Evolutionary conservation across 2,113 vertebrate genomes (phyloP), one percentile per base, ranked within the genome.

Genomic region (Puntigrus tetrazona): DNA sequence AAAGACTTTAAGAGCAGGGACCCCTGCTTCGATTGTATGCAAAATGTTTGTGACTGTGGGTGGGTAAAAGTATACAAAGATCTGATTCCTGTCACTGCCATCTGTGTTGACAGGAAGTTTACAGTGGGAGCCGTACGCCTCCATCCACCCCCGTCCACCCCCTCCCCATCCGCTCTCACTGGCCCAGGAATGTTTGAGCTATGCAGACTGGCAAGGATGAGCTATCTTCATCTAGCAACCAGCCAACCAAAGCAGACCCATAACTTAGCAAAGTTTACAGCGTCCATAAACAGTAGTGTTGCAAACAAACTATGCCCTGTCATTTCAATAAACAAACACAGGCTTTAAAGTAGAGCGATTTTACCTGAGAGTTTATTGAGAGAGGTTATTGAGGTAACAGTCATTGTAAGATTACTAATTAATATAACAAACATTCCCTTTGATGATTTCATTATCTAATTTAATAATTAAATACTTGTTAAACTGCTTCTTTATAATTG

Each of bases 21-120:
- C 50, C 47, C 29, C 27, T 52, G 27, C 22, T 55, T 34, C 52
- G 22, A 78, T 55, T 61, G 45, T 36, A 43, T 70, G 27, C 45
- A 9, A 7, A 81, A 45, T 38, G 45, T 47, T 78, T 38, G 59
- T 67, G 50, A 86, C 88, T 89, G 89, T 61, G 88, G 89, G 89
- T 89, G 91, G 85, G 67, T 90, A 50, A 86, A 78, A 91, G 91
- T 84, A 77, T 89, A 90, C 82, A 91, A 86, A 90, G 91, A 88
- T 89, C 89, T 91, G 91, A 93, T 78, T 91, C 91, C 94, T 91
- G 92, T 90, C 89, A 88, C 91, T 90, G 89, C 89, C 92, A 93
- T 93, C 92, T 87, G 88, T 67, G 63, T 87, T 83, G 88, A 92
- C 93, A 93, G 94, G 93, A 94, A 94, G 92, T 94, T 93, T 93